Percentiles rank a stretch among this genome's conserved stretches.
phyloP scores from a whole-genome alignment of 2,888 invertebrate species.

The Artemia sp. region DNA sequence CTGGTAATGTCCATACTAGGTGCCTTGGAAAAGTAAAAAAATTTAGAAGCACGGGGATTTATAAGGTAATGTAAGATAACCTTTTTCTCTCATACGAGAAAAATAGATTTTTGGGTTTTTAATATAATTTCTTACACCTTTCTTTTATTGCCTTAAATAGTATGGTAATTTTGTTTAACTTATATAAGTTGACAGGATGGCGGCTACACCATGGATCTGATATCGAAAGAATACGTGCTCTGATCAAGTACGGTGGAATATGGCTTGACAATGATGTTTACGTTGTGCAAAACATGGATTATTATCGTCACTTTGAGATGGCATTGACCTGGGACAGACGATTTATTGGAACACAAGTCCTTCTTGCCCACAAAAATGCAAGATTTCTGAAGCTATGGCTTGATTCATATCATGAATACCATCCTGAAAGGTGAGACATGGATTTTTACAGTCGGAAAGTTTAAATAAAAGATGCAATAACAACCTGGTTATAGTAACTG shows the following conservation, averaged over 20 bases:
- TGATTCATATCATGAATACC: conserved; percentile 29
- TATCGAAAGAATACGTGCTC: conserved; percentile 27
- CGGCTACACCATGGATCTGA: conserved; percentile 28
- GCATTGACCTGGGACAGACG: conserved; percentile 27
- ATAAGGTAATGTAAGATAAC: too few species aligned
- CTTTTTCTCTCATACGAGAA: too few species aligned
- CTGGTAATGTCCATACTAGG: too few species aligned
- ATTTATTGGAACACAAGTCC: conserved; percentile 25
- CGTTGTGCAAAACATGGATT: conserved; percentile 28
- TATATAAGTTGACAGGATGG: background rate
- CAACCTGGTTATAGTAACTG: too few species aligned
- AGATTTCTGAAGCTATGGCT: conserved; percentile 29
- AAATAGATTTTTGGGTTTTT: too few species aligned
- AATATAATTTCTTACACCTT: too few species aligned
- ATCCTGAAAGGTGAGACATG: conserved; percentile 23
- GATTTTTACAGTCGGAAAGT: too few species aligned
- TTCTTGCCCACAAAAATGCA: conserved; percentile 30
- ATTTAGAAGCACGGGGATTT: too few species aligned
- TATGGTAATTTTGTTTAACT: too few species aligned
- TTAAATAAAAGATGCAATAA: too few species aligned
- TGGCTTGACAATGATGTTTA: conserved; percentile 30
- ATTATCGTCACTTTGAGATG: conserved; percentile 29
- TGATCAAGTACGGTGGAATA: conserved; percentile 30
- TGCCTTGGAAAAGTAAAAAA: too few species aligned
- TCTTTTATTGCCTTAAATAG: too few species aligned